Evolutionary conservation across 1,140 invertebrate species (phyloP).

Genomic region (Ceratitis capitata): DNA sequence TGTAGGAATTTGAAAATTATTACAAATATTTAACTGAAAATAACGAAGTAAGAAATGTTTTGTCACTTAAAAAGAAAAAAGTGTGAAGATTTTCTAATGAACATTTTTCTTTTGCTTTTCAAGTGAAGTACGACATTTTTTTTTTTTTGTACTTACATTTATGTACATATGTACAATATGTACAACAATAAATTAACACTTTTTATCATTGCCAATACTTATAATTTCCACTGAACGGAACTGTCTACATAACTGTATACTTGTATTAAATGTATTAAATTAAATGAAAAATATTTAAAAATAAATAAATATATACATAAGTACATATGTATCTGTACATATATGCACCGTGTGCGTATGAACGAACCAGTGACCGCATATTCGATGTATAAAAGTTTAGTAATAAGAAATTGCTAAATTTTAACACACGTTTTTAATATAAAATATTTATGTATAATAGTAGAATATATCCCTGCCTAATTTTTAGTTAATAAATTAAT

Average conservation of each 20-base stretch:
- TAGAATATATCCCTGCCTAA: no score
- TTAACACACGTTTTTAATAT: no score
- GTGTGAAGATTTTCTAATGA: neutral
- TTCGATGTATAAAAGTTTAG: neutral
- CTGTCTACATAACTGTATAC: neutral
- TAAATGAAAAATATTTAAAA: neutral
- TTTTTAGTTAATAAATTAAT: neutral
- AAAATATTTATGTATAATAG: no score
- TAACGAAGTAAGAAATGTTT: neutral
- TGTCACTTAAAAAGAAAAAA: neutral
- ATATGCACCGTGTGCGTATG: neutral
- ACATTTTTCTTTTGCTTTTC: neutral
- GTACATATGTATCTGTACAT: neutral
- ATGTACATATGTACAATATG: neutral
- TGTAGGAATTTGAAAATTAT: neutral
- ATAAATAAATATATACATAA: neutral
- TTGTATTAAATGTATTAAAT: neutral
- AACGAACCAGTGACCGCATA: conserved; percentile 12
- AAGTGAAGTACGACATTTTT: neutral
- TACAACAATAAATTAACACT: neutral
- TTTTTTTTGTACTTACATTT: neutral
- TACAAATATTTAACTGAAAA: neutral
- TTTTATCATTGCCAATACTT: conserved; percentile 11
- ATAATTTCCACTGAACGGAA: neutral
- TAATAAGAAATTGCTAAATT: neutral